A percentile compares a stretch with the other conserved stretches of the same genome.
These are phyloP conservation scores for Rhea pennata DNA, from an alignment of 2,113 vertebrate genomes.

Conservation along the genomic window DNA sequence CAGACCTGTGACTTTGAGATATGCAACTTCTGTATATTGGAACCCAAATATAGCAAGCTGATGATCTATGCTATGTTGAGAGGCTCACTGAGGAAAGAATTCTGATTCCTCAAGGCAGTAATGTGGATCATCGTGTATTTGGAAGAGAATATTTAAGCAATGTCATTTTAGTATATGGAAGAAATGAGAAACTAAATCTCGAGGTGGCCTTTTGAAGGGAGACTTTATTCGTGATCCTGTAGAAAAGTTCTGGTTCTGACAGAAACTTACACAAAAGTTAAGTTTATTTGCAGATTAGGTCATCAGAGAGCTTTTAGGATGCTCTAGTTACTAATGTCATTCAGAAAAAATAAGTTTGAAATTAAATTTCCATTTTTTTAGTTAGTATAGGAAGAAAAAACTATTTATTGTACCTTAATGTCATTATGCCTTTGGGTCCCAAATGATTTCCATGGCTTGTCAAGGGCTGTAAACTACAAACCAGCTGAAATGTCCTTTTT, in stretches of 20 bases:
- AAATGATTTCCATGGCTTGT: not conserved
- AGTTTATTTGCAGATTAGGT: not conserved
- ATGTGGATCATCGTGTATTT: not conserved
- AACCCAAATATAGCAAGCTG: accelerated
- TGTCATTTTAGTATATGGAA: not conserved
- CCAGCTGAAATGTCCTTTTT: not conserved
- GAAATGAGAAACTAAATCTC: not conserved
- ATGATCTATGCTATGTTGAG: not conserved
- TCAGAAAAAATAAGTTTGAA: not conserved
- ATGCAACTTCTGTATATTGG: not conserved
- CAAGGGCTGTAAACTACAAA: not conserved
- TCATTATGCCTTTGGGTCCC: not conserved
- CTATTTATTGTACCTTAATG: not conserved
- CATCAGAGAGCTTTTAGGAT: not conserved
- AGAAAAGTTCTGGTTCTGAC: not conserved
- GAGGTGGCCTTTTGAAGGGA: not conserved
- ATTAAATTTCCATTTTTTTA: not conserved
- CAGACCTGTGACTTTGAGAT: accelerated
- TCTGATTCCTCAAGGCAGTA: not conserved
- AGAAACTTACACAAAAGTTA: not conserved
- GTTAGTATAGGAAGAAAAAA: not conserved
- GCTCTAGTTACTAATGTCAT: not conserved
- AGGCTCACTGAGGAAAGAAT: not conserved
- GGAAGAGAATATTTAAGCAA: not conserved
- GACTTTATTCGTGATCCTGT: not conserved